Evolutionary conservation across 2,797 vertebrate genomes (phyloP).

Genomic region (Lates japonicus): DNA sequence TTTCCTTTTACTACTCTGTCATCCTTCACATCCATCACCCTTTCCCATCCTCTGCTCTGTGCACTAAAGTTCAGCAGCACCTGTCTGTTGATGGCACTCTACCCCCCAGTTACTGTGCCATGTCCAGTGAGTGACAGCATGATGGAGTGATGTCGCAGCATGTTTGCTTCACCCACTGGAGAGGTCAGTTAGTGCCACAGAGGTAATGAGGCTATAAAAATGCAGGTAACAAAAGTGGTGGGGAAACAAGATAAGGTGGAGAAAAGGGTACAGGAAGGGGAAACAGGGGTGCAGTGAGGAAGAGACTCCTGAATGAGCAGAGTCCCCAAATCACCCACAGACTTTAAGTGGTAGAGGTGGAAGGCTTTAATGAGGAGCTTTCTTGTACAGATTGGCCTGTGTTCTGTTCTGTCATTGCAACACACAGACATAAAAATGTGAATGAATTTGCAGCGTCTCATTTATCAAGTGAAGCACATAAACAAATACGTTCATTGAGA

Average conservation of each 20-base stretch:
- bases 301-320: constrained; percentile 6
- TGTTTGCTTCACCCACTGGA: constrained; percentile 70
- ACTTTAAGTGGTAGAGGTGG: constrained; percentile 20
- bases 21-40: constrained; percentile 16
- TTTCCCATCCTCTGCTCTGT: constrained; percentile 33
- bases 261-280: constrained; percentile 24
- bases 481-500: constrained; percentile 34
- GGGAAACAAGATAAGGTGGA: constrained; percentile 54
- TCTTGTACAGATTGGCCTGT: constrained; percentile 19
- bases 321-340: constrained; percentile 21
- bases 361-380: constrained; percentile 42
- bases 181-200: constrained; percentile 67
- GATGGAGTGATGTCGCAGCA: constrained; percentile 74
- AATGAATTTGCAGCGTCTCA: constrained; percentile 40
- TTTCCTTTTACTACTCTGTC: constrained; percentile 30
- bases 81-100: constrained; percentile 48
- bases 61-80: constrained; percentile 32
- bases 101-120: constrained; percentile 59
- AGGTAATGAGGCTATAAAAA: constrained; percentile 83
- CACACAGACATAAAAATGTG: constrained; percentile 25
- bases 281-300: constrained; percentile 16
- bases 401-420: constrained; percentile 33
- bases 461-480: constrained; percentile 38
- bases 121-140: constrained; percentile 75
- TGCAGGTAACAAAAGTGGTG: constrained; percentile 64